Percentiles rank a stretch among this genome's conserved stretches.
Evolutionary conservation across 2,113 vertebrate genomes (phyloP).

Genomic region (Cygnus buccinator): DNA sequence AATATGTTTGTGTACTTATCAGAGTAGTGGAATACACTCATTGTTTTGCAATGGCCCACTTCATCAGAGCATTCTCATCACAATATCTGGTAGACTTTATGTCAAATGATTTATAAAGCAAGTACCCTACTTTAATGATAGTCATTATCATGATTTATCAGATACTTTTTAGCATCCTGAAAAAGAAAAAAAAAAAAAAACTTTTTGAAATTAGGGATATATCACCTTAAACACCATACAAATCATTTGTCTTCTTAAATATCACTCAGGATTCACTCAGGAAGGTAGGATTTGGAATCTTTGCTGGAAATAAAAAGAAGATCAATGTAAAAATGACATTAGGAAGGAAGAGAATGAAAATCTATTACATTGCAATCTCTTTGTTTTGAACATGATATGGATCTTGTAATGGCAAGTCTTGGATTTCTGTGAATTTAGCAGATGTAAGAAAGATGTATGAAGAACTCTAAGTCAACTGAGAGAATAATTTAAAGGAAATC

Average conservation of each 20-base stretch:
- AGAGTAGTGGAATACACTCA: neutral
- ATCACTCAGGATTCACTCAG: neutral
- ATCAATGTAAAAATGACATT: neutral
- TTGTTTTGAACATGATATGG: neutral
- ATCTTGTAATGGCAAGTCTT: constrained; percentile 31
- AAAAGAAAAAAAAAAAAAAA: constrained; percentile 47
- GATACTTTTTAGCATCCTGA: constrained; percentile 6
- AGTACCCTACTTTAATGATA: constrained; percentile 31
- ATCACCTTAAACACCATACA: neutral
- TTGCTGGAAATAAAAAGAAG: neutral
- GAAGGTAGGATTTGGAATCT: neutral
- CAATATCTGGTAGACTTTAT: neutral
- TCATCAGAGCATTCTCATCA: neutral
- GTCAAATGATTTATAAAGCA: constrained; percentile 41
- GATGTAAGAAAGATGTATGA: constrained; percentile 22
- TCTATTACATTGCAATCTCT: neutral
- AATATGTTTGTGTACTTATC: neutral
- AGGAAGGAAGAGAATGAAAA: neutral
- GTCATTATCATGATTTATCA: constrained; percentile 40
- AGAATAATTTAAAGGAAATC: constrained; percentile 48
- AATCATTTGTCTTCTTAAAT: constrained; percentile 22
- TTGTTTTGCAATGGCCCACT: constrained; percentile 8
- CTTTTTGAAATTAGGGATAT: neutral
- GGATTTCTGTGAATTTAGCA: constrained; percentile 50
- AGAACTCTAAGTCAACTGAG: constrained; percentile 17